A percentile compares a stretch with the other conserved stretches of the same genome.
These are phyloP conservation scores for Pangasius mekongensis DNA, from an alignment of 2,797 vertebrate genomes.

Conservation along the genomic window DNA sequence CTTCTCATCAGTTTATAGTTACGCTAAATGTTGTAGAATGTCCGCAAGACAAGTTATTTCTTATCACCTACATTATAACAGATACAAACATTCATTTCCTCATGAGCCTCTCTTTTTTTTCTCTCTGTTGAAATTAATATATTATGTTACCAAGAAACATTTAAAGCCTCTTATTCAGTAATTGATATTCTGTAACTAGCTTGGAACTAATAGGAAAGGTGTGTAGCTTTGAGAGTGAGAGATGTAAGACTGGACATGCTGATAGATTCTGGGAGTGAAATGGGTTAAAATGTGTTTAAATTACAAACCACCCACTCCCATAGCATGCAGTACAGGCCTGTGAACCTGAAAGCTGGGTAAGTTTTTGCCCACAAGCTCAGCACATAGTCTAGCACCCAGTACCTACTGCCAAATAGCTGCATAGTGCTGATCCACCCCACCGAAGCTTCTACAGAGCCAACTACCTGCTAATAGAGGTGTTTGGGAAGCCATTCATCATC, in stretches of 20 bases:
- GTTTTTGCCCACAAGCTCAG: slow-evolving; percentile 2
- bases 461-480: slow-evolving; percentile 48
- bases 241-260: neutral
- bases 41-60: neutral
- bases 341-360: neutral
- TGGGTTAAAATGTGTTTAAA: slow-evolving; percentile 1
- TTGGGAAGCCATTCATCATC: slow-evolving; percentile 52
- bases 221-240: neutral
- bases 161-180: neutral
- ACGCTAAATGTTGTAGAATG: neutral
- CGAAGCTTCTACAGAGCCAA: slow-evolving; percentile 45
- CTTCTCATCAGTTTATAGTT: neutral
- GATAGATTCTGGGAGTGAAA: neutral
- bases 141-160: neutral
- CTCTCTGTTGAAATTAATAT: neutral
- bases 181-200: neutral
- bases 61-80: neutral
- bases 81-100: neutral
- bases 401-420: slow-evolving; percentile 37
- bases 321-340: neutral
- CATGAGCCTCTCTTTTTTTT: neutral
- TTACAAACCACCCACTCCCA: neutral
- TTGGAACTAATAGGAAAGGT: neutral
- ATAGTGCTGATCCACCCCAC: slow-evolving; percentile 19
- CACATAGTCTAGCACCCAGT: slow-evolving; percentile 18